Conservation (phyloP, 2,113 vertebrate genomes). For the Bagarius yarrelli region DNA sequence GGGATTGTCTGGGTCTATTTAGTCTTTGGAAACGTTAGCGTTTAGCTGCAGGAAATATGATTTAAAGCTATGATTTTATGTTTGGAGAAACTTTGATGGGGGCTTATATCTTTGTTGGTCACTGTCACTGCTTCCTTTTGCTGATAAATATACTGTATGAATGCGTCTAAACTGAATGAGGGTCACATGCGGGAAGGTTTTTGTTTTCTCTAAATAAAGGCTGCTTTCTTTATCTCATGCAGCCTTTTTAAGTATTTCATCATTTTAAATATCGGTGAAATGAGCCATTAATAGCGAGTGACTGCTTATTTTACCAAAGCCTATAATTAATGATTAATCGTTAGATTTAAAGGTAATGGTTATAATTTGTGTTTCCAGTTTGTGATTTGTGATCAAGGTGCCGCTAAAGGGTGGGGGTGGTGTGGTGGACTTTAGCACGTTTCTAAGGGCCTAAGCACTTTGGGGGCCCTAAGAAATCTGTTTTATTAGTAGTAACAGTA, state of each 20-base stretch:
- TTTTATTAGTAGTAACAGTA: conserved; percentile 11
- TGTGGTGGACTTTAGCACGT: no score
- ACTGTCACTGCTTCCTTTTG: conserved; percentile 25
- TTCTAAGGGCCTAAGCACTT: no score
- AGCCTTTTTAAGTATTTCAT: no score
- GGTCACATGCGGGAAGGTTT: background rate
- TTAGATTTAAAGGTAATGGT: no score
- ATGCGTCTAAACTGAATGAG: background rate
- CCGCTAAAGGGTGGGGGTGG: no score
- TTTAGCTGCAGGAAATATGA: conserved; percentile 45
- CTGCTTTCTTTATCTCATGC: conserved; percentile 1
- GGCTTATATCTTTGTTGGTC: conserved; percentile 10
- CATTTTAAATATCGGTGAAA: no score
- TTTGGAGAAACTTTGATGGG: conserved; percentile 28
- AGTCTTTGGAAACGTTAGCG: conserved; percentile 36
- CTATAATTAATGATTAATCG: no score
- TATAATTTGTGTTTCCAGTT: no score
- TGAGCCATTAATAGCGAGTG: no score
- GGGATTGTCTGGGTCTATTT: conserved; percentile 47
- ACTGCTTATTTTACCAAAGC: no score
- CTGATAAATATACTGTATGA: conserved; percentile 4
- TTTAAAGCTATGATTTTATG: conserved; percentile 44
- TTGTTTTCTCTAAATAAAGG: background rate
- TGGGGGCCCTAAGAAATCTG: no score
- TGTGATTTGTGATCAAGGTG: no score